phyloP scores from a whole-genome alignment of 2,888 invertebrate species.

The Mythimna ferrago region DNA sequence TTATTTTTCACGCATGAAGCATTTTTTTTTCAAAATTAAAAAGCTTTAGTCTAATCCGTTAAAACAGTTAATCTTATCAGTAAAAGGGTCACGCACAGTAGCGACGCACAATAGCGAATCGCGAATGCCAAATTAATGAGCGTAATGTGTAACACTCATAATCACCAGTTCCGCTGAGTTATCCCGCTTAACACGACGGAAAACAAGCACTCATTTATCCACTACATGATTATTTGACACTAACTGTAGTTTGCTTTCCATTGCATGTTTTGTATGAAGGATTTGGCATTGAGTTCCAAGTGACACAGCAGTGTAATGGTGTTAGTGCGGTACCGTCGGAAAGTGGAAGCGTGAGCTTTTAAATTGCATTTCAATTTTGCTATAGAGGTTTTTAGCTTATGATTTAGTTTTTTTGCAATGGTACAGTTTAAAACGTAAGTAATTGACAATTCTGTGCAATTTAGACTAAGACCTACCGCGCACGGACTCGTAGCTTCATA shows the following conservation, averaged over 20 bases:
- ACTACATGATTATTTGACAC: background rate
- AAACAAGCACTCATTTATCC: constrained; percentile 16
- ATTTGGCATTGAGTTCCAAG: background rate
- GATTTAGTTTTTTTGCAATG: background rate
- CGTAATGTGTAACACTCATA: constrained; percentile 47
- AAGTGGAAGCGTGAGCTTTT: background rate
- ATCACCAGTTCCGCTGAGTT: constrained; percentile 43
- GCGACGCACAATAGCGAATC: constrained; percentile 28
- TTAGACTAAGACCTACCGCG: no score
- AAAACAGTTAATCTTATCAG: constrained; percentile 18
- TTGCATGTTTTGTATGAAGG: background rate
- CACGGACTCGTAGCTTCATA: no score
- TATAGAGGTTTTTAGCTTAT: background rate
- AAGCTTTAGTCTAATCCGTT: background rate
- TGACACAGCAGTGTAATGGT: constrained; percentile 26
- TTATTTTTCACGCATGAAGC: background rate
- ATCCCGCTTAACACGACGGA: constrained; percentile 2
- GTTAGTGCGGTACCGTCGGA: background rate
- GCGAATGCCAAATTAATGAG: constrained; percentile 52
- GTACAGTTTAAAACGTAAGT: background rate
- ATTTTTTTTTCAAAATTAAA: background rate
- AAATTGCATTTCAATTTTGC: background rate
- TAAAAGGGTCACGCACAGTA: constrained; percentile 6
- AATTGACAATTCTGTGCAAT: background rate
- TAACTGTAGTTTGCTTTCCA: background rate